Evolutionary conservation across 1,140 invertebrate species (phyloP).

Genomic region (Lanistes nyassanus): DNA sequence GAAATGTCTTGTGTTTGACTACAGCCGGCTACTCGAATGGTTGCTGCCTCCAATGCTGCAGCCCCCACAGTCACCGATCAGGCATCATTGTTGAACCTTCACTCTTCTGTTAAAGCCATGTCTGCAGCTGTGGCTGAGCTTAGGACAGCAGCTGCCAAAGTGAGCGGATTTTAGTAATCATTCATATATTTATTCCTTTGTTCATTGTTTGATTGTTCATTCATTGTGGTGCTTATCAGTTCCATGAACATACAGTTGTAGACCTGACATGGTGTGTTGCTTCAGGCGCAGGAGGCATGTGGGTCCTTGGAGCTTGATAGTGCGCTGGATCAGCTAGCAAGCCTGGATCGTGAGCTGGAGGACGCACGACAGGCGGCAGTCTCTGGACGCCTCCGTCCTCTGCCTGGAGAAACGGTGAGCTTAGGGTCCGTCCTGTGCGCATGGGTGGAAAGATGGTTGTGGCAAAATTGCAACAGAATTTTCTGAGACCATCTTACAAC

Average conservation of each 20-base stretch:
- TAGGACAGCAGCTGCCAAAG: constrained; percentile 80
- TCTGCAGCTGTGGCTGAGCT: constrained; percentile 82
- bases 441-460: neutral
- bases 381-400: constrained; percentile 77
- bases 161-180: constrained; percentile 15
- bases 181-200: neutral
- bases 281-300: constrained; percentile 82
- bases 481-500: neutral
- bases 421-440: neutral
- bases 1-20: constrained; percentile 23
- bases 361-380: constrained; percentile 82
- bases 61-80: constrained; percentile 88
- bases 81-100: constrained; percentile 78
- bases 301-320: constrained; percentile 81
- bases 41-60: constrained; percentile 79
- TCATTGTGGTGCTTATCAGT: neutral
- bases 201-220: no score
- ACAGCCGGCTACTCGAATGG: constrained; percentile 76
- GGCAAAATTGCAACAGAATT: neutral
- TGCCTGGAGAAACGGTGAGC: constrained; percentile 85
- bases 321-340: constrained; percentile 82
- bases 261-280: neutral
- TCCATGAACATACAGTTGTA: neutral
- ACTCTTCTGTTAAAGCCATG: constrained; percentile 79
- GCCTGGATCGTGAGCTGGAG: constrained; percentile 83